Percentiles rank a stretch among this genome's conserved stretches.
Conservation (phyloP, 23 tunicate species). For the Aplidium turbinatum region DNA sequence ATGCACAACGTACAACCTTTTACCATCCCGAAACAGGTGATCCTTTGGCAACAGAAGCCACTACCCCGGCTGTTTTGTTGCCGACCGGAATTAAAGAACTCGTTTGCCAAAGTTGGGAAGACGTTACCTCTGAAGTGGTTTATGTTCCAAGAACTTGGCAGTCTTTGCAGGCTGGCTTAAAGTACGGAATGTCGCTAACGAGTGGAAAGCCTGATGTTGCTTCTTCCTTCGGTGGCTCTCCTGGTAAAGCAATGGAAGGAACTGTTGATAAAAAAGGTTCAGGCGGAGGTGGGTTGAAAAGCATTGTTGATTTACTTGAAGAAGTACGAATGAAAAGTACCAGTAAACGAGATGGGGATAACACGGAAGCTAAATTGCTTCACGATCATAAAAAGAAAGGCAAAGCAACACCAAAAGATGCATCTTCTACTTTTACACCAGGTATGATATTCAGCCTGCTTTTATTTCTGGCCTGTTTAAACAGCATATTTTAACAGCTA, state of each 20-base stretch:
- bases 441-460: constrained; percentile 2
- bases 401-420: constrained; percentile 25
- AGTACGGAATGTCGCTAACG: constrained; percentile 38
- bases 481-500: too few relatives aligned
- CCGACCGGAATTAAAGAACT: constrained; percentile 60
- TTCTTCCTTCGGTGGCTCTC: constrained; percentile 9
- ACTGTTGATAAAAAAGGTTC: neutral
- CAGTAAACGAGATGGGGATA: constrained; percentile 35
- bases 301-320: constrained; percentile 76
- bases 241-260: constrained; percentile 5
- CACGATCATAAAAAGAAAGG: constrained; percentile 29
- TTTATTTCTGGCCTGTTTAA: neutral
- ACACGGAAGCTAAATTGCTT: constrained; percentile 4
- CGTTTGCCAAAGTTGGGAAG: constrained; percentile 74
- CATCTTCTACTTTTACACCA: neutral
- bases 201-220: constrained; percentile 41
- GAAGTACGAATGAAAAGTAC: constrained; percentile 41
- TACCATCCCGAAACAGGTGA: constrained; percentile 59
- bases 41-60: constrained; percentile 29
- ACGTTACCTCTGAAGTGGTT: constrained; percentile 54
- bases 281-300: constrained; percentile 35
- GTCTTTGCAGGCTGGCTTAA: constrained; percentile 57
- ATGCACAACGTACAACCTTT: constrained; percentile 40
- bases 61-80: constrained; percentile 51
- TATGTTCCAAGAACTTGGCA: constrained; percentile 81